Conservation (phyloP, 2,797 vertebrate species). For the Chaunax sp. region DNA sequence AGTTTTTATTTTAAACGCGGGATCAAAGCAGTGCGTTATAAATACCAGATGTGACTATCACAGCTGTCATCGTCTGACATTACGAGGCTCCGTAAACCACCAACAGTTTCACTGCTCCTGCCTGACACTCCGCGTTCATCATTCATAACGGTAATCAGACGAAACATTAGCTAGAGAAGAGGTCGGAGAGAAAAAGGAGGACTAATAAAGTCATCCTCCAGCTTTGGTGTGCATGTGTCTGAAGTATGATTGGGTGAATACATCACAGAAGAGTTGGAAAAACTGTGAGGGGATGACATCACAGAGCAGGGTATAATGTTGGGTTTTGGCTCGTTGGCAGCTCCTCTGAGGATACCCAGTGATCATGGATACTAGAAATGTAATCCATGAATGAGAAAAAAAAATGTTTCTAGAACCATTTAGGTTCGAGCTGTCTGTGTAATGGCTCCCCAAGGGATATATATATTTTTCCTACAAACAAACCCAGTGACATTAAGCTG, state of each 20-base stretch:
- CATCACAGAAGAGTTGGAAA: conserved; percentile 50
- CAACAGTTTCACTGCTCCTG: conserved; percentile 48
- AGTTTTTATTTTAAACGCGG: conserved; percentile 53
- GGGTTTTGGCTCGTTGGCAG: conserved; percentile 64
- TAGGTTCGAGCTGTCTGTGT: conserved; percentile 45
- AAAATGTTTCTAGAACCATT: conserved; percentile 31
- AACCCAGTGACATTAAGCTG: conserved; percentile 50
- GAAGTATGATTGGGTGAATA: conserved; percentile 49
- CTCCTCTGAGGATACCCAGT: conserved; percentile 52
- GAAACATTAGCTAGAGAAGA: conserved; percentile 17
- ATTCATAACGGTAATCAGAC: conserved; percentile 36
- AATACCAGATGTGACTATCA: conserved; percentile 71
- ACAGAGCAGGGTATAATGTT: conserved; percentile 53
- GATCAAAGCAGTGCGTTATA: conserved; percentile 71
- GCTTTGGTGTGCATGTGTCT: conserved; percentile 40
- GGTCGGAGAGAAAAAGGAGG: background rate
- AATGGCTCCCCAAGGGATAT: conserved; percentile 51
- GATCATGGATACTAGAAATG: conserved; percentile 75
- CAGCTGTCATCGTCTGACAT: conserved; percentile 70
- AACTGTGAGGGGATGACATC: conserved; percentile 58
- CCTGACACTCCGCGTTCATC: conserved; percentile 21
- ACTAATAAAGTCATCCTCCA: conserved; percentile 26
- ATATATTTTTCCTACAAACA: conserved; percentile 43
- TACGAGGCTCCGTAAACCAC: conserved; percentile 62
- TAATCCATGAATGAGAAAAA: conserved; percentile 59